Evolutionary conservation across 35 echinoderm and acorn worm species (phyloP).

Genomic region (Ptychodera flava): DNA sequence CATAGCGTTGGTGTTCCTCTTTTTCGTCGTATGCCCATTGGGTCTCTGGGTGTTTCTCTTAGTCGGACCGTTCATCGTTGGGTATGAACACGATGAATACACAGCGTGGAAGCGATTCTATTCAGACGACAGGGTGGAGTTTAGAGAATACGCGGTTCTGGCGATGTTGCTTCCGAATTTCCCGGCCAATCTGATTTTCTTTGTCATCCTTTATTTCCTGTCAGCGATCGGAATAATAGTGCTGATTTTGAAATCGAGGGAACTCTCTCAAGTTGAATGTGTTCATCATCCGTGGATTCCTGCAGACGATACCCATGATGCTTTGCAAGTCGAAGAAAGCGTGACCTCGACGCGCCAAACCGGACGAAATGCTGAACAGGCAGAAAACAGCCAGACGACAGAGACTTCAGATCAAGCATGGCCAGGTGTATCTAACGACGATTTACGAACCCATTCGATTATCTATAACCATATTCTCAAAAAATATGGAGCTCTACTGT

Average conservation of each 20-base stretch:
- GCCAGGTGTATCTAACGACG: too few relatives aligned
- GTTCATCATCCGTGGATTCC: too few relatives aligned
- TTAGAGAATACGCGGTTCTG: neutral
- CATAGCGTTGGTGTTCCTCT: neutral
- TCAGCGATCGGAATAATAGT: neutral
- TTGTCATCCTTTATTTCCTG: neutral
- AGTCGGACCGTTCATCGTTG: neutral
- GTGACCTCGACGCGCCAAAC: too few relatives aligned
- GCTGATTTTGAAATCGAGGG: too few relatives aligned
- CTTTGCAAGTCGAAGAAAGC: too few relatives aligned
- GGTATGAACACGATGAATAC: neutral
- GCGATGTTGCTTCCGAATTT: neutral
- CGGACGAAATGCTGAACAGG: too few relatives aligned
- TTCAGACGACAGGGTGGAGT: neutral
- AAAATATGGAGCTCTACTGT: neutral
- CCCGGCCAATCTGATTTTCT: neutral
- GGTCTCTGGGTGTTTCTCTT: neutral
- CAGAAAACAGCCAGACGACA: too few relatives aligned
- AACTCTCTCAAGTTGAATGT: too few relatives aligned
- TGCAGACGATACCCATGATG: too few relatives aligned
- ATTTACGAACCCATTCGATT: neutral
- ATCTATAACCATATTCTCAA: neutral
- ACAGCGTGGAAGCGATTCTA: neutral
- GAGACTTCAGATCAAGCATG: too few relatives aligned
- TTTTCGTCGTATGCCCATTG: too few relatives aligned